Base-by-base conservation (phyloP, 2,113 vertebrate genomes). In the Trematomus loennbergii region DNA sequence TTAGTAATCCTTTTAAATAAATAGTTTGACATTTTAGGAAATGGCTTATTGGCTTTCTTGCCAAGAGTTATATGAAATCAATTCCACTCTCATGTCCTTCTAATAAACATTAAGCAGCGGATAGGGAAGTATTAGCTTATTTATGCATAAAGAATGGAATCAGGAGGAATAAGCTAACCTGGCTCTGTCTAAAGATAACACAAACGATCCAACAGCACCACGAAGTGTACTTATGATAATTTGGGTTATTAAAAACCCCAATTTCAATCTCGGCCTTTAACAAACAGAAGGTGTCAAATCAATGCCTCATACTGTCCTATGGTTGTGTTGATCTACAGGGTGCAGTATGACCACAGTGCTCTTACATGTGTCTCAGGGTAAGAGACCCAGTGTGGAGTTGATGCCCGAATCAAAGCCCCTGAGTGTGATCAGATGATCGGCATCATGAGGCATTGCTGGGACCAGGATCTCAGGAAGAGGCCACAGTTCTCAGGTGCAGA, bases 401-500 rank as follows among this genome's bases (percentile, higher is more conserved):
- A 72, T 96, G 64, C 92, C 93, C 0, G 92, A 96, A 0, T 75
- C 93, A 29, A 94, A 94, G 83, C 97, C 96, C 78, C 33, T 0
- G 95, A 96, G 75, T 95, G 94, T 75, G 94, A 95, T 12, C 94
- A 96, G 79, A 92, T 97, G 94, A 83, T 95, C 2, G 84, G 86
- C 75, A 84, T 97, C 90, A 97, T 97, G 97, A 93, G 92, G 77
- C 84, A 80, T 55, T 97, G 96, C 55, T 97, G 97, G 96, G 88
- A 95, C 54, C 96, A 96, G 76, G 93, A 97, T 46, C 88, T 80
- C 40, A 89, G 83, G 61, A 94, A 91, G 22, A 95, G 97, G 55
- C 96, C 95, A 0, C 88, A 61, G 8, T 95, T 95, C 82, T 91
- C 89, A 90, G 94, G 94, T 95, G 9, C 7, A 18, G 15, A 49